Evolutionary conservation across 2,888 invertebrate species (phyloP).

Genomic region (Agrilus biguttatus): DNA sequence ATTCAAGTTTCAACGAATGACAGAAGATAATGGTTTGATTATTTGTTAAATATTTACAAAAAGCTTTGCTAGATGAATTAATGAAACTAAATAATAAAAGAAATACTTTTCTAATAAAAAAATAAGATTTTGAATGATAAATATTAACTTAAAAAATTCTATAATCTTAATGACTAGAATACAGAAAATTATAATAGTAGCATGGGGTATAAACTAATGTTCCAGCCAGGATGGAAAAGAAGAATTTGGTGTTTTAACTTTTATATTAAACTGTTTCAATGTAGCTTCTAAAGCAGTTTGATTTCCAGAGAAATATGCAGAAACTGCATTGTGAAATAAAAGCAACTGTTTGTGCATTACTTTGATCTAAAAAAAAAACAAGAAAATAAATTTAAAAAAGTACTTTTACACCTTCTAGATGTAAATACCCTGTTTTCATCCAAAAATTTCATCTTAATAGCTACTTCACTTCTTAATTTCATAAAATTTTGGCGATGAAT

Average conservation of each 20-base stretch:
- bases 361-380: slow-evolving; percentile 64
- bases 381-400: slow-evolving; percentile 1
- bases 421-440: slow-evolving; percentile 85
- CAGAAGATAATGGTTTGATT: no score
- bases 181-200: background rate
- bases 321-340: slow-evolving; percentile 90
- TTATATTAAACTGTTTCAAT: slow-evolving; percentile 89
- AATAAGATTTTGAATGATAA: no score
- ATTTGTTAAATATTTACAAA: no score
- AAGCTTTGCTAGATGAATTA: no score
- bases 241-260: slow-evolving; percentile 67
- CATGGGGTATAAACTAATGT: slow-evolving; percentile 34
- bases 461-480: slow-evolving; percentile 82
- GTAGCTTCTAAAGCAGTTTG: slow-evolving; percentile 85
- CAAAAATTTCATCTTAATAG: slow-evolving; percentile 88
- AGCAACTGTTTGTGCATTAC: slow-evolving; percentile 97
- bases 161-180: background rate
- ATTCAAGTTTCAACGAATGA: no score
- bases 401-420: background rate
- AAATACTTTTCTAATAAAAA: no score
- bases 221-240: slow-evolving; percentile 71
- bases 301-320: slow-evolving; percentile 95
- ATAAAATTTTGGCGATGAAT: slow-evolving; percentile 84
- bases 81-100: no score
- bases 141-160: background rate